Evolutionary conservation across 2,113 vertebrate genomes (phyloP).

Genomic region (Barbus barbus): DNA sequence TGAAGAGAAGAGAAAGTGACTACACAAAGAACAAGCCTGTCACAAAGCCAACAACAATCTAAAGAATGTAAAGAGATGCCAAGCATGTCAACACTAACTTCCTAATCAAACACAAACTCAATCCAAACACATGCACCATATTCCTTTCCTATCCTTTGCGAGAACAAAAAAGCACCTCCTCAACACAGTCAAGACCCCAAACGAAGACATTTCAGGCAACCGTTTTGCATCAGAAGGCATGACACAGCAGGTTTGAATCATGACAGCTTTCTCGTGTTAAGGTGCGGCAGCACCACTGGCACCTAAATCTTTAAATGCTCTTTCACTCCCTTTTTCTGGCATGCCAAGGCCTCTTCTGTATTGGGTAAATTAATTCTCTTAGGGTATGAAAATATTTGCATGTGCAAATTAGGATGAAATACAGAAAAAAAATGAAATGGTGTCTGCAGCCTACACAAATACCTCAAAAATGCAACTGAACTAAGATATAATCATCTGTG

Average conservation of each 20-base stretch:
- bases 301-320: conserved; percentile 4
- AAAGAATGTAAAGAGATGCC: not conserved
- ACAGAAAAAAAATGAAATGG: not conserved
- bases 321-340: not conserved
- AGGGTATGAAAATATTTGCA: not conserved
- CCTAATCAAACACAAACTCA: not conserved
- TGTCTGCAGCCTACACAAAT: not conserved
- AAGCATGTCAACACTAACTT: not conserved
- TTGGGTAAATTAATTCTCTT: not conserved
- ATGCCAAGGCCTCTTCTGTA: not conserved
- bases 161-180: not conserved
- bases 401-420: not conserved
- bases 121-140: not conserved
- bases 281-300: conserved; percentile 11
- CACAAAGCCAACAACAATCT: not conserved
- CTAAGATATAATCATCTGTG: not conserved
- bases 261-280: not conserved
- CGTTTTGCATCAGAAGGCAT: not conserved
- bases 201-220: not conserved
- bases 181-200: not conserved
- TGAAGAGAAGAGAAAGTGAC: not conserved
- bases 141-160: not conserved
- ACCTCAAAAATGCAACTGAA: not conserved
- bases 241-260: conserved; percentile 10
- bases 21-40: not conserved